phyloP scores from a whole-genome alignment of 2,113 vertebrate species.

The Paradoxurus hermaphroditus region DNA sequence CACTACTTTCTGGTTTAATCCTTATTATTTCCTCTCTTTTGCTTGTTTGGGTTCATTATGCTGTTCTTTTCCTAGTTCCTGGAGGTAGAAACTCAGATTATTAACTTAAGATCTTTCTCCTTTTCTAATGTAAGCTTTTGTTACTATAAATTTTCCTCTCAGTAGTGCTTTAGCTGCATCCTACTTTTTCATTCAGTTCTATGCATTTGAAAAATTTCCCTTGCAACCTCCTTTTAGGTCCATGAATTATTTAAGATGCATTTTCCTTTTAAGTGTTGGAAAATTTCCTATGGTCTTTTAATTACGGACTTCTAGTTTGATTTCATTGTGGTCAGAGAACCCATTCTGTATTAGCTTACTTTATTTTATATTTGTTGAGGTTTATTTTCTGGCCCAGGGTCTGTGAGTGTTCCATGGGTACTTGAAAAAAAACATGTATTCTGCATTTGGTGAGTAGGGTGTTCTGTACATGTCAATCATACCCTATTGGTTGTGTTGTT shows the following conservation, averaged over 20 bases:
- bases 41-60: background rate
- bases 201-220: background rate
- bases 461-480: background rate
- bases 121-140: background rate
- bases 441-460: background rate
- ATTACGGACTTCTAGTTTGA: background rate
- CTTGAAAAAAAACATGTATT: background rate
- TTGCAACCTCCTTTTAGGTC: background rate
- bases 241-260: background rate
- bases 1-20: background rate
- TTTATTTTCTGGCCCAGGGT: background rate
- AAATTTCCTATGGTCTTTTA: background rate
- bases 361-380: background rate
- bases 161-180: background rate
- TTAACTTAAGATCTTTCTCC: background rate
- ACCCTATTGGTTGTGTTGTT: background rate
- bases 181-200: background rate
- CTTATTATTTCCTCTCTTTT: background rate
- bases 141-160: background rate
- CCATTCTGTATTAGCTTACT: background rate
- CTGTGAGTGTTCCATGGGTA: background rate
- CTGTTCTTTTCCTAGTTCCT: background rate
- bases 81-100: background rate
- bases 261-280: background rate
- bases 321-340: background rate